phyloP scores from a whole-genome alignment of 23 tunicate genomes.

The Aplidium turbinatum region DNA sequence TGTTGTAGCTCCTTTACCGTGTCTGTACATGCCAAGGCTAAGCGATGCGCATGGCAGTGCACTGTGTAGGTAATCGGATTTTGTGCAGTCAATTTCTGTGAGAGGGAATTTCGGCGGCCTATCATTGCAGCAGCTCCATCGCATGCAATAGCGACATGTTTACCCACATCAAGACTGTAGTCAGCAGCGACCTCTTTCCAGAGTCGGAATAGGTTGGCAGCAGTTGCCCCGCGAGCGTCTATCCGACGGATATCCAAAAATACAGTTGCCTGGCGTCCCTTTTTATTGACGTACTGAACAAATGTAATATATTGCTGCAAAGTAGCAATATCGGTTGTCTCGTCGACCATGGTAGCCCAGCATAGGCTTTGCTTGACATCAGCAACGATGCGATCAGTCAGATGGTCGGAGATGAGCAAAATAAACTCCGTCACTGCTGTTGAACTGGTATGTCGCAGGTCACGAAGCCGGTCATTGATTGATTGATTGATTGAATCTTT shows the following conservation, averaged over 20 bases:
- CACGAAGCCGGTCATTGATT: conserved; percentile 19
- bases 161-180: conserved; percentile 28
- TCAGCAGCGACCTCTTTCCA: conserved; percentile 30
- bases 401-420: conserved; percentile 29
- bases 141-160: conserved; percentile 40
- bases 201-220: conserved; percentile 40
- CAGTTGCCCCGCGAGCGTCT: conserved; percentile 33
- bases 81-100: conserved; percentile 33
- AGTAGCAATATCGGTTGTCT: conserved; percentile 18
- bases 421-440: conserved; percentile 19
- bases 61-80: conserved; percentile 33
- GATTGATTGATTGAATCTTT: no score
- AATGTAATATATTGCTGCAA: conserved; percentile 22
- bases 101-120: conserved; percentile 12
- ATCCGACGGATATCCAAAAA: conserved; percentile 36
- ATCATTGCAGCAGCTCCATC: conserved; percentile 21
- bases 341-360: conserved; percentile 14
- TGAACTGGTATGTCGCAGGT: conserved; percentile 27
- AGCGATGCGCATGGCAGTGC: conserved; percentile 40
- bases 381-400: conserved; percentile 24
- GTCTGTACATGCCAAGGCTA: conserved; percentile 42
- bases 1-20: conserved; percentile 32
- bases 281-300: conserved; percentile 29
- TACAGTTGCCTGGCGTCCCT: conserved; percentile 13
- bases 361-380: conserved; percentile 26